Percentiles rank a stretch among this genome's conserved stretches.
Conservation (phyloP, 2,888 invertebrate species). For the Mystacides longicornis region DNA sequence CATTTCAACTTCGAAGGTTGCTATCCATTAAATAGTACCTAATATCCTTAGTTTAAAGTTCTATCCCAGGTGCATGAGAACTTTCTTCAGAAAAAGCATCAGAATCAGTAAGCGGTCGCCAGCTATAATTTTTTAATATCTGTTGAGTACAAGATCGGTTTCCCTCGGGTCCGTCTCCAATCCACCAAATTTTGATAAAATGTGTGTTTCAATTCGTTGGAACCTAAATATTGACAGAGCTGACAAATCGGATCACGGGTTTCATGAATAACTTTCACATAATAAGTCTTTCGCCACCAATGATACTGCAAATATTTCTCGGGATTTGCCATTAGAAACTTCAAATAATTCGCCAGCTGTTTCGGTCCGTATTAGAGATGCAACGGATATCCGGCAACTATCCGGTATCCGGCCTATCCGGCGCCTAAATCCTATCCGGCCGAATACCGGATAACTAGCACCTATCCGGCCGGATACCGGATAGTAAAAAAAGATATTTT, state of each 20-base stretch:
- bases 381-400: no score
- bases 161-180: background rate
- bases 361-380: no score
- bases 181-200: no score
- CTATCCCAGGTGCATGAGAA: background rate
- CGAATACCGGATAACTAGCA: no score
- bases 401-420: no score
- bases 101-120: background rate
- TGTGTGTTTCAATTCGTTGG: no score
- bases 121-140: background rate
- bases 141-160: background rate
- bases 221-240: no score
- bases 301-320: slow-evolving; percentile 57
- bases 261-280: slow-evolving; percentile 35
- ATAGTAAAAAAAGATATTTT: no score
- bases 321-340: slow-evolving; percentile 43
- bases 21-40: no score
- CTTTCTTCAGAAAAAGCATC: background rate
- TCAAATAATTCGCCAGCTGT: slow-evolving; percentile 50
- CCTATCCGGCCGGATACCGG: no score
- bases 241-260: background rate
- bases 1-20: no score
- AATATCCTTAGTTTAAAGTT: background rate
- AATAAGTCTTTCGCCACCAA: slow-evolving; percentile 51
- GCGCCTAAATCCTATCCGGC: no score